Percentiles rank a stretch among this genome's conserved stretches.
phyloP scores from a whole-genome alignment of 2,888 invertebrate species.

The Brachypterus glaber region DNA sequence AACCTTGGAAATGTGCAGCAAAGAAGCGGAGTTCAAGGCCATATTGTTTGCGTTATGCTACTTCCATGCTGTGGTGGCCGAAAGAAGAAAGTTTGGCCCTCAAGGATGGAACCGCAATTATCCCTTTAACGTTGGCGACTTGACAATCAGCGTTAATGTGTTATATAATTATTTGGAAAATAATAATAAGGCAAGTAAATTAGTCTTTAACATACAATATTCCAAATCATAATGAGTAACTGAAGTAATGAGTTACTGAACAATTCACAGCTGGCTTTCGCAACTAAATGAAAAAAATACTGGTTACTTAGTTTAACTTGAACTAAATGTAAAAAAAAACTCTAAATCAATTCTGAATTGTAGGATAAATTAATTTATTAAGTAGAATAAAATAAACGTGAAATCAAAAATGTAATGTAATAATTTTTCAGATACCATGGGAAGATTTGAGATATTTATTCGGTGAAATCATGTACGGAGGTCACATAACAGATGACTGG shows the following conservation, averaged over 20 bases:
- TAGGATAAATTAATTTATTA: no score
- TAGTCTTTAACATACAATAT: conserved; percentile 4
- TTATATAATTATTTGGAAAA: conserved; percentile 85
- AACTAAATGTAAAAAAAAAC: no score
- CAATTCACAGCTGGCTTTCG: no score
- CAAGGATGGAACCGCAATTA: conserved; percentile 85
- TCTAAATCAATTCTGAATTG: no score
- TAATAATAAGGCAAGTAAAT: conserved; percentile 52
- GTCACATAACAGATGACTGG: conserved; percentile 96
- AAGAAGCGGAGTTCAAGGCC: conserved; percentile 87
- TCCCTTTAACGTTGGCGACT: conserved; percentile 74
- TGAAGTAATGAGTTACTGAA: no score
- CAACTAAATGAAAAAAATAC: no score
- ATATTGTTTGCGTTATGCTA: conserved; percentile 85
- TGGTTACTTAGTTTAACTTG: no score
- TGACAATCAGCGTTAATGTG: conserved; percentile 87
- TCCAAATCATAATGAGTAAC: no score
- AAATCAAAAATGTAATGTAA: no score
- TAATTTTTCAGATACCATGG: conserved; percentile 64
- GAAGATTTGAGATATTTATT: conserved; percentile 90
- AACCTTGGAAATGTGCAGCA: conserved; percentile 83
- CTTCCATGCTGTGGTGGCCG: conserved; percentile 90
- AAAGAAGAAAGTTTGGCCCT: conserved; percentile 87
- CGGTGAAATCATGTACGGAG: conserved; percentile 97
- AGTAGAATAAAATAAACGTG: no score